Evolutionary conservation across 1,140 invertebrate genomes (phyloP), one percentile per base, ranked within the genome.

Genomic region (Cyclargus thomasi): DNA sequence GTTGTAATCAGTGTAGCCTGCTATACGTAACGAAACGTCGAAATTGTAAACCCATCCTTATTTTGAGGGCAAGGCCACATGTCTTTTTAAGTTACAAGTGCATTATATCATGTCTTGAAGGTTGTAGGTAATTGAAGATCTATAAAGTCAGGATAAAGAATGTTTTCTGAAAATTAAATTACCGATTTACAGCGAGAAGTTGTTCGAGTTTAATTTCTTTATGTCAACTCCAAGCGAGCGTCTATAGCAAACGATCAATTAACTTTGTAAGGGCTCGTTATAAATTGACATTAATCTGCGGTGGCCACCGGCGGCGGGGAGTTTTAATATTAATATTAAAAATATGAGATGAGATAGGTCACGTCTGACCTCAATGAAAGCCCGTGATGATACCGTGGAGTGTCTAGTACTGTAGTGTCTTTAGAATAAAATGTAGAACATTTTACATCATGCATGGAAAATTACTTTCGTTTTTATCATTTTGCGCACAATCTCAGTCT

Each of bases 361-460:
- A 67, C 62, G 67, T 57, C 29, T 53, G 62, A 63, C 67, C 59
- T 53, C 67, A 39, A 67, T 67, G 36, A 63, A 62, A 11, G 18
- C 22, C 59, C 14, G 16, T 14, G 59, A 62, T 62, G 59, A 62
- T 62, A 62, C 59, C 20, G 20, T 23, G 59, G 14, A 62, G 59
- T 23, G 21, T 62, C 23, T 62, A 62, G 21, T 16, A 16, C 5
- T 16, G 10, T 47, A 47, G 39, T 47, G 10, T 47, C 39, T 47
- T 47, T 47, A 47, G 39, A 47, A 35, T 35, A 35, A 35, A 47
- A 16, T 47, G 39, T 47, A 47, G 39, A 47, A 47, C 39, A 47
- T 47, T 11, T 47, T 47, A 29, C 8, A 29, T 47, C 14, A 14
- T 47, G 39, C 14, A 47, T 47, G 39, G 29, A 47, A 11, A 47